These are phyloP conservation scores for Columba guinea DNA, from an alignment of 2,797 vertebrate species.

Conservation along the genomic window DNA sequence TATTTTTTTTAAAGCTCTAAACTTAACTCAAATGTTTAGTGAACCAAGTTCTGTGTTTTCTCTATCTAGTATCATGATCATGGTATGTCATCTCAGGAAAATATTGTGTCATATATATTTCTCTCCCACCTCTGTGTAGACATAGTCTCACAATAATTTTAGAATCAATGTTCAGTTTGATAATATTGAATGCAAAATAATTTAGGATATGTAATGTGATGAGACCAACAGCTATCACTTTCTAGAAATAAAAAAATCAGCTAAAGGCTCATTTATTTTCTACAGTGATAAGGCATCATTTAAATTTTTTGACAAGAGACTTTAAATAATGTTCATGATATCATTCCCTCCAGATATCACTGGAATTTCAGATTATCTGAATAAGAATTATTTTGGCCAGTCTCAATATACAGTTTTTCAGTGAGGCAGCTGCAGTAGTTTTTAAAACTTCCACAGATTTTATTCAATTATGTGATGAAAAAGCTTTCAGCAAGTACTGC, in stretches of 20 bases:
- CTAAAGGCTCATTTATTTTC: background rate
- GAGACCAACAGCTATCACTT: background rate
- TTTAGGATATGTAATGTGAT: background rate
- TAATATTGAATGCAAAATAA: background rate
- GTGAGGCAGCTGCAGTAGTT: background rate
- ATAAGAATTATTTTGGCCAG: background rate
- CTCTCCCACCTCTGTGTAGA: background rate
- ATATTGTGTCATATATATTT: background rate
- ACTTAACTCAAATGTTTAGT: background rate
- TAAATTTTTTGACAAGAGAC: background rate
- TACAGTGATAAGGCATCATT: background rate
- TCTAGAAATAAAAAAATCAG: background rate
- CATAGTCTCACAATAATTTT: background rate
- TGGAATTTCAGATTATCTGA: background rate
- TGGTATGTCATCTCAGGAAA: background rate
- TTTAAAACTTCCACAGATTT: background rate
- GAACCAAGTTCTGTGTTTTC: background rate
- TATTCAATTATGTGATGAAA: background rate
- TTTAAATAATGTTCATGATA: background rate
- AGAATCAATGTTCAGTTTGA: background rate
- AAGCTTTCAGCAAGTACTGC: background rate
- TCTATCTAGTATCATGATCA: background rate
- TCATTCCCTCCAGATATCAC: background rate
- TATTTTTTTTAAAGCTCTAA: background rate
- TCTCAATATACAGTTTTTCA: background rate